A percentile compares a stretch with the other conserved stretches of the same genome.
Evolutionary conservation across 1,140 invertebrate species (phyloP).

Genomic region (Ceratina australensis): DNA sequence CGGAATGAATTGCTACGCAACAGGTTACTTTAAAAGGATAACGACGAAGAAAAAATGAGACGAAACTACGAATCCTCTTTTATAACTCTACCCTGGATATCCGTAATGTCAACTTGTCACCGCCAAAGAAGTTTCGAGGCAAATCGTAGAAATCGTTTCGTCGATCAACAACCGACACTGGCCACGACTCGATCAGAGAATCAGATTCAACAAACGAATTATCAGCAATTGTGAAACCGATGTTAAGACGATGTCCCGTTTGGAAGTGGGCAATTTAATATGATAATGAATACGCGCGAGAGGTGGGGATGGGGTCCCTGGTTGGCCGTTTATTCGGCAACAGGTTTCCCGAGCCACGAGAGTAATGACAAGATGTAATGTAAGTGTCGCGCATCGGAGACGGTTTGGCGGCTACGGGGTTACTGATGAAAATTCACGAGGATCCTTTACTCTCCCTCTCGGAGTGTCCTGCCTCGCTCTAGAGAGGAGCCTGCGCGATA

Average conservation of each 20-base stretch:
- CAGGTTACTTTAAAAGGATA: conserved; percentile 9
- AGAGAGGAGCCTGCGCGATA: conserved; percentile 58
- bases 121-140: background rate
- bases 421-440: conserved; percentile 63
- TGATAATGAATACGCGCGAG: no score
- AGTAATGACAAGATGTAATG: no score
- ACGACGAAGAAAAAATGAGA: background rate
- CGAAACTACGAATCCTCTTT: background rate
- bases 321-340: conserved; percentile 1
- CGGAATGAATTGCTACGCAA: conserved; percentile 6
- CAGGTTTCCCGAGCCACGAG: background rate
- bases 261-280: no score
- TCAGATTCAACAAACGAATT: no score
- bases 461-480: conserved; percentile 9
- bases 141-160: background rate
- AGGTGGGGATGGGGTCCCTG: no score
- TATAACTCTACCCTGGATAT: background rate
- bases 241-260: no score
- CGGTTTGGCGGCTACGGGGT: conserved; percentile 48
- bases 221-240: background rate
- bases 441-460: conserved; percentile 50
- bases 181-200: no score
- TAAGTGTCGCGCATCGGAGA: background rate
- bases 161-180: no score
- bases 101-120: background rate